Base-by-base conservation (phyloP, 2,888 invertebrate species). In the Ceramica pisi region DNA sequence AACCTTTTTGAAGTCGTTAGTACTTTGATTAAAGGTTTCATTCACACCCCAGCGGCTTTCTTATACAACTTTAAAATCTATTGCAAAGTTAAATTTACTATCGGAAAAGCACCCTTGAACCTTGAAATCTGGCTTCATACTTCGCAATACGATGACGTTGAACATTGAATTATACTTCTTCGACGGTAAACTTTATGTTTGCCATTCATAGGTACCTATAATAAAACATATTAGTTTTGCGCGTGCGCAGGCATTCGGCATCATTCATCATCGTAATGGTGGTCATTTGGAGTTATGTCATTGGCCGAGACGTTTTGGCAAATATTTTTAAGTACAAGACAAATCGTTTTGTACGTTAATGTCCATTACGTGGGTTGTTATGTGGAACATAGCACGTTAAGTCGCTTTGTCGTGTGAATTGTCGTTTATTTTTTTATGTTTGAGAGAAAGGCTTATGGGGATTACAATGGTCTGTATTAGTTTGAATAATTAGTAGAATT, bases 181-280 rank as follows among this genome's bases (percentile, higher is more conserved):
- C 0, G 23, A 48, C 31, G 8, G 78, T 21, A 76, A 68, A 71
- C 2, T 48, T 48, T 68, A 80, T 71, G 19, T 78, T 76, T 66
- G 83, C 55, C 19, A 71, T 56, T 75, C 35, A 68, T 66, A 63
- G 57, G 60, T 77, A n/a, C n/a, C n/a, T n/a, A 69, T 74, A 80
- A 81, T 81, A 80, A 75, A 81, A 78, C 64, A 68, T 82, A 82
- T 82, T 79, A 82, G 71, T 38, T 67, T 71, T 78, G 82, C 79
- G 82, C 84, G 86, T 85, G 86, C 78, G 60, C 72, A 51, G 65
- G 63, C 71, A 79, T 80, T 78, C 63, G 60, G 65, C 38, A 66
- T 85, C 84, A 86, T 86, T 74, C 59, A 86, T 86, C 86, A 85
- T 78, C 71, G 5, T 84, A 82, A 86, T 81, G 76, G 41, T 66